phyloP scores from a whole-genome alignment of 2,797 vertebrate genomes.

The Echeneis naucrates region DNA sequence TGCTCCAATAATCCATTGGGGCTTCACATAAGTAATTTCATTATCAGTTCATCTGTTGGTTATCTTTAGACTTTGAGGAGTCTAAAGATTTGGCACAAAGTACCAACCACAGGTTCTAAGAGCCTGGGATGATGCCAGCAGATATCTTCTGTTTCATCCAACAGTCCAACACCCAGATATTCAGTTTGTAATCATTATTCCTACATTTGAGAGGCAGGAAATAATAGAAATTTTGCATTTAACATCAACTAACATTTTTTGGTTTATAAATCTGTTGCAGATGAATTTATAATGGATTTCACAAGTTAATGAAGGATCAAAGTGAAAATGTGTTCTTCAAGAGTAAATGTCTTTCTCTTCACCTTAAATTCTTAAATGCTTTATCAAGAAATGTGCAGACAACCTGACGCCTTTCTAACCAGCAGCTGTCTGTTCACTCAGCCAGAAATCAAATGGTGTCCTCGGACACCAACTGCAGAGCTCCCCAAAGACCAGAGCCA shows the following conservation, averaged over 20 bases:
- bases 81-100: neutral
- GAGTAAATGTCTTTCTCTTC: neutral
- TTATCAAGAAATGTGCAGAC: conserved; percentile 73
- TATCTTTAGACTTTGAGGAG: neutral
- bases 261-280: too few relatives aligned
- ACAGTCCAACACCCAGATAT: neutral
- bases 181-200: neutral
- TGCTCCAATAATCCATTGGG: neutral
- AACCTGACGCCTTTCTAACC: conserved; percentile 70
- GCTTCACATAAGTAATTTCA: neutral
- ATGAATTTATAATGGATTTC: neutral
- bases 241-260: neutral
- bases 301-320: neutral
- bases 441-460: conserved; percentile 77
- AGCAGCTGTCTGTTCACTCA: conserved; percentile 80
- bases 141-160: neutral
- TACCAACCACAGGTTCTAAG: neutral
- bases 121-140: neutral
- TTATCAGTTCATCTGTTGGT: neutral
- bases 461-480: conserved; percentile 81
- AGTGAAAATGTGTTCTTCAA: neutral
- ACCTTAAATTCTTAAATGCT: conserved; percentile 45
- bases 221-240: neutral
- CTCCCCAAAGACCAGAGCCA: conserved; percentile 74
- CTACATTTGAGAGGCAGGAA: neutral